Evolutionary conservation across 2,113 vertebrate species (phyloP).

Genomic region (Artemisiospiza belli): DNA sequence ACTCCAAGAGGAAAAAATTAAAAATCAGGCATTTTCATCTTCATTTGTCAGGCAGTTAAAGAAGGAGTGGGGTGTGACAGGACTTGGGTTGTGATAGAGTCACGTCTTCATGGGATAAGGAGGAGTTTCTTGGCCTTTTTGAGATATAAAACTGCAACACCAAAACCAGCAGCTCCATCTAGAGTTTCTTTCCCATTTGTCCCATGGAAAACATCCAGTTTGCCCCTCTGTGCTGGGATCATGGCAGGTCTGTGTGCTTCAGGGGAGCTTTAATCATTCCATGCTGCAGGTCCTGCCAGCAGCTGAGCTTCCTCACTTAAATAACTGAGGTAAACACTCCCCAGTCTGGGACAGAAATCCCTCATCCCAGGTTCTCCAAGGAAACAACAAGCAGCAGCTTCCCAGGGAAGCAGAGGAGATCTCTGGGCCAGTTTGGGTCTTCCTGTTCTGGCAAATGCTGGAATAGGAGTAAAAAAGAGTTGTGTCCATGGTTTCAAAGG

Average conservation of each 20-base stretch:
- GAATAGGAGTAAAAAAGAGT: background rate
- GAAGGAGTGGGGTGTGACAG: background rate
- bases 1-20: background rate
- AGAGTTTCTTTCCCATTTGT: background rate
- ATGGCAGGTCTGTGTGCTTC: background rate
- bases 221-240: background rate
- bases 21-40: background rate
- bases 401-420: background rate
- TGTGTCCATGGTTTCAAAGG: background rate
- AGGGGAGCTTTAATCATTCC: background rate
- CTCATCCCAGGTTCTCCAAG: background rate
- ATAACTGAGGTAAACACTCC: background rate
- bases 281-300: background rate
- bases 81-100: background rate
- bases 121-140: background rate
- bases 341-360: background rate
- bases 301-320: background rate
- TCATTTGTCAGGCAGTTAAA: background rate
- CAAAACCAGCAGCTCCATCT: background rate
- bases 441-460: background rate
- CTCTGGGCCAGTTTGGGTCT: background rate
- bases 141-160: background rate
- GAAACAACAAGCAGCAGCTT: background rate
- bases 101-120: background rate
- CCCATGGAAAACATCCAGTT: background rate